Evolutionary conservation across 2,113 vertebrate genomes (phyloP).

Genomic region (Megalops atlanticus): DNA sequence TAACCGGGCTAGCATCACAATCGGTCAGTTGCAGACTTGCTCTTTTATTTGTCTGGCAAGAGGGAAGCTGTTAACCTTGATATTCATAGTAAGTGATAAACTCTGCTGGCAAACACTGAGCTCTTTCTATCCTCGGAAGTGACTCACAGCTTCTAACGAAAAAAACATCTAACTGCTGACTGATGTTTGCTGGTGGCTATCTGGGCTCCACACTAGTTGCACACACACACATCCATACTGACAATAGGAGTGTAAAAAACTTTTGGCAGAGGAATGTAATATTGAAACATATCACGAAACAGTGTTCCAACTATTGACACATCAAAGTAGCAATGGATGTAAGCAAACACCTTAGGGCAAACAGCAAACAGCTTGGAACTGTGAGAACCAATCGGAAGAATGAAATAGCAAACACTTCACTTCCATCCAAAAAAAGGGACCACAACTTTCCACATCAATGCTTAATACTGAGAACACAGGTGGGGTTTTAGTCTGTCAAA

Average conservation of each 20-base stretch:
- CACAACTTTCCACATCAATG: constrained; percentile 1
- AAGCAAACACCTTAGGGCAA: constrained; percentile 7
- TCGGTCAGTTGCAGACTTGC: constrained; percentile 13
- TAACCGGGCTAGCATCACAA: not conserved
- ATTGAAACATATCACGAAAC: not conserved
- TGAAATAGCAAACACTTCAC: not conserved
- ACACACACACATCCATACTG: constrained; percentile 8
- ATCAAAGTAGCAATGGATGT: not conserved
- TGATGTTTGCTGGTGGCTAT: constrained; percentile 3
- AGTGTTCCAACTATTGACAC: not conserved
- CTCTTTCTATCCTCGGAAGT: constrained; percentile 31
- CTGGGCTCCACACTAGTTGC: not conserved
- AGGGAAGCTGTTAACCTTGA: not conserved
- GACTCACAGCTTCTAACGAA: constrained; percentile 19
- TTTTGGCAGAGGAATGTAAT: not conserved
- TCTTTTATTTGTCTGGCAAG: not conserved
- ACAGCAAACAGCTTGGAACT: not conserved
- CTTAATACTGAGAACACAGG: not conserved
- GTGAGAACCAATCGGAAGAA: constrained; percentile 10
- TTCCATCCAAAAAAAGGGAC: not conserved
- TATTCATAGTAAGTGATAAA: constrained; percentile 3
- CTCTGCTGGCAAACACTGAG: constrained; percentile 1
- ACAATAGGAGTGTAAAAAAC: constrained; percentile 14
- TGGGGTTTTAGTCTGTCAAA: not conserved
- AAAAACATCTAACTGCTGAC: not conserved